phyloP scores from a whole-genome alignment of 2,888 invertebrate species.

The Sphinx pinastri region DNA sequence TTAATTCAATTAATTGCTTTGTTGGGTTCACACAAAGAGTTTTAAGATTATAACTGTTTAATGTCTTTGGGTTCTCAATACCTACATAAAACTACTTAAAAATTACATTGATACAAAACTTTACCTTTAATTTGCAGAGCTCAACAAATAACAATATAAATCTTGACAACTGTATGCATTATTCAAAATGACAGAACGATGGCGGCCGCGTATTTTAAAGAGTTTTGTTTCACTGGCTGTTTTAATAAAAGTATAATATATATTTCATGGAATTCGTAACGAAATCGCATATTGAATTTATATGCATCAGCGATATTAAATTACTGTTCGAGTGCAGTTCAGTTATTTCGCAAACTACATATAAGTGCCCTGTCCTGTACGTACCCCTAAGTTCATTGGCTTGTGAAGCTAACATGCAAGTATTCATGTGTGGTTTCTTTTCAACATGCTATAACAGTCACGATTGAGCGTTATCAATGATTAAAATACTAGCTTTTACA shows the following conservation, averaged over 20 bases:
- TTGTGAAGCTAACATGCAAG: not conserved
- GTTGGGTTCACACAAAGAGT: no score
- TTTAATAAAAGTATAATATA: not conserved
- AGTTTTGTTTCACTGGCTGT: conserved; percentile 3
- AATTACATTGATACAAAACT: not conserved
- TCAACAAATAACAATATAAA: not conserved
- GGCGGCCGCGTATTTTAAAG: not conserved
- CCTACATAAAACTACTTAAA: no score
- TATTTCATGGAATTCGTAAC: conserved; percentile 9
- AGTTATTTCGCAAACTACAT: conserved; percentile 17
- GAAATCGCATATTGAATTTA: conserved; percentile 19
- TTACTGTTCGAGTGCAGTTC: conserved; percentile 16
- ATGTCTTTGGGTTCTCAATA: no score
- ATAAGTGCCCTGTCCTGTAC: not conserved
- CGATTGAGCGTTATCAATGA: not conserved
- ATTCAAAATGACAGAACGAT: not conserved
- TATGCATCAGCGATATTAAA: conserved; percentile 20
- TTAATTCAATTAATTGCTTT: no score
- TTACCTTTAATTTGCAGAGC: not conserved
- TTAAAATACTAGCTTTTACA: not conserved
- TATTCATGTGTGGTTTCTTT: not conserved
- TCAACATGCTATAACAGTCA: not conserved
- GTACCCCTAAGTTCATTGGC: conserved; percentile 9
- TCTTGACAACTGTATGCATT: not conserved
- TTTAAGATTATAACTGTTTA: no score